Evolutionary conservation across 2,113 vertebrate species (phyloP), one percentile per base, ranked within the genome.

Genomic region (Sakesphorus luctuosus): DNA sequence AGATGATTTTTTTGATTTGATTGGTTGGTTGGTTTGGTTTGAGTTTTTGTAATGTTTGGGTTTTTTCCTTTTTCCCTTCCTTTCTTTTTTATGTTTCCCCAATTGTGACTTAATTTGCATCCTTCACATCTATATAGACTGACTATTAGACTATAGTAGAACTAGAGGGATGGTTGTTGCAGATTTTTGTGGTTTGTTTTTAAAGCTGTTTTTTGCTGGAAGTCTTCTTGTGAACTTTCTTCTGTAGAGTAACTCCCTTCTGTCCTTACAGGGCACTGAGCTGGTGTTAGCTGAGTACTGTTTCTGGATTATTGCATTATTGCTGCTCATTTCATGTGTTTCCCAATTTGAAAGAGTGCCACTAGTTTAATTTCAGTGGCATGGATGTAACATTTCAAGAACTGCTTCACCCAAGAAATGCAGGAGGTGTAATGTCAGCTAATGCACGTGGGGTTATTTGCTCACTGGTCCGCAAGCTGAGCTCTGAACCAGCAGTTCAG

Each of bases 401-500:
- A 26, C 36, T 67, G 10, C 26, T 58, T 89, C 78, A 50, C 38
- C n/a, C 28, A 47, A 69, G 18, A 71, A 89, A 36, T 79, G 58
- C 6, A 18, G n/a, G 35, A 72, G 44, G 11, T 78, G 14, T 44
- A 4, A 1, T 40, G 18, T 19, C 53, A 69, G 55, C 23, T 76
- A n/a, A 56, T 4, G 10, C 35, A n/a, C 6, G 23, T 6, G 0
- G 2, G 14, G 10, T 88, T 83, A 23, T 46, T 87, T 94, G 14
- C 40, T 87, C 29, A 18, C 29, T 80, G 49, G 9, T 49, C 43
- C 86, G 59, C 55, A 55, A 10, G 2, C 21, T 63, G 4, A 74
- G 75, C 92, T 95, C 44, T 17, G 62, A 91, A 71, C n/a, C 63
- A 43, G 33, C 12, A 31, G 31, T 46, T 85, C n/a, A 49, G 76